phyloP scores from a whole-genome alignment of 53 echinoderm and acorn worm genomes.

The Paelopatides confundens region DNA sequence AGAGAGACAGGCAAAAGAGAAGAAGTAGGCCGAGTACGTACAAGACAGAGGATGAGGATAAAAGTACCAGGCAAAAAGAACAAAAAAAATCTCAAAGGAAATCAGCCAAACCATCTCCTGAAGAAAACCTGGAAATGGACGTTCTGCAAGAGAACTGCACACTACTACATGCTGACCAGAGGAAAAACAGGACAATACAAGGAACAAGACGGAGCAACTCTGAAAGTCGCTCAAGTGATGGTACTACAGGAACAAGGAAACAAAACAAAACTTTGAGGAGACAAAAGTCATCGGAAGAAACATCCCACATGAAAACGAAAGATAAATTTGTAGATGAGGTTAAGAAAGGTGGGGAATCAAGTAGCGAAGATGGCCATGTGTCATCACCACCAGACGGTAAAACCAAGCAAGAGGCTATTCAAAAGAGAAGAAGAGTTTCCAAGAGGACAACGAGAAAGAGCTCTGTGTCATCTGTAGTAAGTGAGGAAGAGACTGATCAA shows the following conservation, averaged over 20 bases:
- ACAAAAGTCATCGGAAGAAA: not conserved
- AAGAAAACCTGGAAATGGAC: not conserved
- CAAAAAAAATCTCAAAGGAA: not conserved
- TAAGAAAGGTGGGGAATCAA: not conserved
- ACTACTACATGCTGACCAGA: not conserved
- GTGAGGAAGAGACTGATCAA: not conserved
- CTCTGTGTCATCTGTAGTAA: not conserved
- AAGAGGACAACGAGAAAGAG: not conserved
- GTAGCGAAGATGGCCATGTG: too few relatives aligned
- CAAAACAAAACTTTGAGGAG: not conserved
- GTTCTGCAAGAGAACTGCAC: not conserved
- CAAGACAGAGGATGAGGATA: not conserved
- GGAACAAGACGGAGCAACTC: not conserved
- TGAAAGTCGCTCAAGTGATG: not conserved
- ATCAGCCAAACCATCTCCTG: not conserved
- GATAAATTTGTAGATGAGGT: not conserved
- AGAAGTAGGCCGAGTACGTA: not conserved
- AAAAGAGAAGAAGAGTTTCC: not conserved
- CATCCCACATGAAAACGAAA: not conserved
- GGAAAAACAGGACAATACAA: not conserved
- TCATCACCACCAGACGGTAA: not conserved
- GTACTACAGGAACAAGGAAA: not conserved
- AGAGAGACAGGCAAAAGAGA: not conserved
- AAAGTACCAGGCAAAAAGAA: not conserved
- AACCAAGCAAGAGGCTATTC: not conserved